Conservation (phyloP, 2,113 vertebrate genomes). For the Paradoxurus hermaphroditus region DNA sequence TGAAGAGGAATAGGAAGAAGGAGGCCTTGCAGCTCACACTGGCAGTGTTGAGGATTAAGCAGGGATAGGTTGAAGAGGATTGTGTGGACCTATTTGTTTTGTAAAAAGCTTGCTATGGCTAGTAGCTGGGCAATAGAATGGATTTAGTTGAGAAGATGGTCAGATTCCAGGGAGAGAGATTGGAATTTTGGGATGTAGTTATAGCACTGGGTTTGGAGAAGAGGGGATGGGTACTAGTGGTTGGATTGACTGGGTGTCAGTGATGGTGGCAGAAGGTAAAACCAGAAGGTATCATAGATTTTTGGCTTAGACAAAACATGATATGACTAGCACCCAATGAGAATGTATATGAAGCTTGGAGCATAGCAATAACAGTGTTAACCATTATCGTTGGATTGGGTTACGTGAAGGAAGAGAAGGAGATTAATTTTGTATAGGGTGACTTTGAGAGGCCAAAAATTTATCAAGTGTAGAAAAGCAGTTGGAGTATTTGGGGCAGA, state of each 20-base stretch:
- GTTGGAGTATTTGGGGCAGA: neutral
- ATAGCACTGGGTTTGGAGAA: neutral
- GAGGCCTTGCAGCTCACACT: neutral
- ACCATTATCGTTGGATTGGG: neutral
- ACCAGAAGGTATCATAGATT: neutral
- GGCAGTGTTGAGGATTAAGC: neutral
- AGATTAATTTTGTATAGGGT: neutral
- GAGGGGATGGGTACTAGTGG: neutral
- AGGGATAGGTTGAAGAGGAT: neutral
- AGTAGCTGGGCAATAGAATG: neutral
- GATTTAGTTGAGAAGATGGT: neutral
- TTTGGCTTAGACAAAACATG: neutral
- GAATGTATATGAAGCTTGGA: neutral
- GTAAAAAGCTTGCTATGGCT: neutral
- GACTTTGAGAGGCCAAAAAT: neutral
- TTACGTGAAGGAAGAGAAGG: neutral
- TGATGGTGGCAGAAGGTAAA: neutral
- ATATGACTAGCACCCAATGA: neutral
- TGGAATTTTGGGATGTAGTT: neutral
- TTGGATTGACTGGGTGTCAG: neutral
- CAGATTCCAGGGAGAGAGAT: neutral
- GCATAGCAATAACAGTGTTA: neutral
- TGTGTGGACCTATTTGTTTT: neutral
- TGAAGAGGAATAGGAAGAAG: neutral
- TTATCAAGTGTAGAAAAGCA: neutral